These are phyloP conservation scores for Argyrosomus japonicus DNA, from an alignment of 2,113 vertebrate species.

Conservation along the genomic window DNA sequence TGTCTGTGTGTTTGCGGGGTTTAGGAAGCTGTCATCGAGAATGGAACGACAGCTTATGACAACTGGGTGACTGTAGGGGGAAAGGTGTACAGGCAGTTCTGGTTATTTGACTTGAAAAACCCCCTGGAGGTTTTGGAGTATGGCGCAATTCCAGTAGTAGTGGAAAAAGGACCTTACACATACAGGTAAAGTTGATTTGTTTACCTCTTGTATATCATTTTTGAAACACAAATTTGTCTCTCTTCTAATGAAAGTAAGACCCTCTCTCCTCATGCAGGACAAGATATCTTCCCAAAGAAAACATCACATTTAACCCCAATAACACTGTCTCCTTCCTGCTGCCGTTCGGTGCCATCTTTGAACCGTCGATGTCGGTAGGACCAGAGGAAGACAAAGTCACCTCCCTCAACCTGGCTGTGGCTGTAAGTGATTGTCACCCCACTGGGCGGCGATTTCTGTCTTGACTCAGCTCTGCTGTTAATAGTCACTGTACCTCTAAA, in stretches of 20 bases:
- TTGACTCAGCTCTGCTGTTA: slow-evolving; percentile 9
- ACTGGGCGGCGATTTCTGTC: slow-evolving; percentile 26
- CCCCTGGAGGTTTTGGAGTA: slow-evolving; percentile 78
- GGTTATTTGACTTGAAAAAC: slow-evolving; percentile 92
- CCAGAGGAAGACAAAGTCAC: slow-evolving; percentile 88
- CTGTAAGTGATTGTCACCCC: slow-evolving; percentile 84
- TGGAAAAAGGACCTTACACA: slow-evolving; percentile 93
- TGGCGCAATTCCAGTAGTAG: slow-evolving; percentile 83
- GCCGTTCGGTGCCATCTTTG: slow-evolving; percentile 86
- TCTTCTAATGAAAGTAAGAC: neutral
- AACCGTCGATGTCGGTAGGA: slow-evolving; percentile 88
- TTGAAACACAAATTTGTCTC: no score
- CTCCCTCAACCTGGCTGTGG: slow-evolving; percentile 90
- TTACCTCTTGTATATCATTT: neutral
- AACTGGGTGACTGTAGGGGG: slow-evolving; percentile 89
- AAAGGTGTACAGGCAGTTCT: slow-evolving; percentile 91
- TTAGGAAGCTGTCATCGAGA: slow-evolving; percentile 90
- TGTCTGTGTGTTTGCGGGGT: slow-evolving; percentile 63
- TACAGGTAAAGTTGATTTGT: slow-evolving; percentile 85
- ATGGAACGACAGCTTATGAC: slow-evolving; percentile 89
- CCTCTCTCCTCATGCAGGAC: slow-evolving; percentile 80
- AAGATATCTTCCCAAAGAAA: slow-evolving; percentile 88
- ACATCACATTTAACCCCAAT: slow-evolving; percentile 81
- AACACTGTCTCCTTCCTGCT: slow-evolving; percentile 86
- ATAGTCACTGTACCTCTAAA: neutral